Evolutionary conservation across 2,888 invertebrate genomes (phyloP).

Genomic region (Hylaea fasciaria): DNA sequence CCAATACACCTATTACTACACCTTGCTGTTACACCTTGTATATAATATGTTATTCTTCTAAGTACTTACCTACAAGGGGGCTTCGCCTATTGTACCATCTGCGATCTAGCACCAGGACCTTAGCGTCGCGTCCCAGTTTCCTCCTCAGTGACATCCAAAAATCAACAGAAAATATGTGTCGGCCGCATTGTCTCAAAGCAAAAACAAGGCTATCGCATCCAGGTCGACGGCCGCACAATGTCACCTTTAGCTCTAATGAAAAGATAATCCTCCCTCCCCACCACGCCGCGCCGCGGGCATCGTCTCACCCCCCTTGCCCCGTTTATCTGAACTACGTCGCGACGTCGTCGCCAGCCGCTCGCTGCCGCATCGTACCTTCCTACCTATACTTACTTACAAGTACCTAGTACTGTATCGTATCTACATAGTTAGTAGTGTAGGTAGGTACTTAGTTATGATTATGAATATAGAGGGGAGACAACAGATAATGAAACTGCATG

Average conservation of each 20-base stretch:
- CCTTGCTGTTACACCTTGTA: too few species aligned
- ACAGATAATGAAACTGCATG: slow-evolving; percentile 24
- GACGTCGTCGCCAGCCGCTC: slow-evolving; percentile 10
- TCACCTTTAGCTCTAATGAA: slow-evolving; percentile 73
- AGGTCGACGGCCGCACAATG: slow-evolving; percentile 75
- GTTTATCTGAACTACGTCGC: slow-evolving; percentile 15
- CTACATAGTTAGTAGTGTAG: too few species aligned
- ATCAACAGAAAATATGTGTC: too few species aligned
- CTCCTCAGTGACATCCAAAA: too few species aligned
- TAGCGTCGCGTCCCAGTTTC: too few species aligned
- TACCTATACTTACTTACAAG: too few species aligned
- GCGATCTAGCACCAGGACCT: too few species aligned
- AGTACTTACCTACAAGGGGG: too few species aligned
- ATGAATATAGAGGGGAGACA: slow-evolving; percentile 3
- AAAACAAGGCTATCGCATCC: slow-evolving; percentile 56
- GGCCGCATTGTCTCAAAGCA: slow-evolving; percentile 29
- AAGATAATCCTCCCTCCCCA: slow-evolving; percentile 55
- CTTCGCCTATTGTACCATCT: too few species aligned
- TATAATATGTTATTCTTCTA: too few species aligned
- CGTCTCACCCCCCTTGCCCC: slow-evolving; percentile 9
- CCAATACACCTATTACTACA: too few species aligned
- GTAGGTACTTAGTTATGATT: neutral
- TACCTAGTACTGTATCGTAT: too few species aligned
- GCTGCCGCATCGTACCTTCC: neutral
- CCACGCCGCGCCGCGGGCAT: slow-evolving; percentile 34